Percentiles rank a stretch among this genome's conserved stretches.
Conservation (phyloP, 2,113 vertebrate genomes). For the Emydura subglobosa region DNA sequence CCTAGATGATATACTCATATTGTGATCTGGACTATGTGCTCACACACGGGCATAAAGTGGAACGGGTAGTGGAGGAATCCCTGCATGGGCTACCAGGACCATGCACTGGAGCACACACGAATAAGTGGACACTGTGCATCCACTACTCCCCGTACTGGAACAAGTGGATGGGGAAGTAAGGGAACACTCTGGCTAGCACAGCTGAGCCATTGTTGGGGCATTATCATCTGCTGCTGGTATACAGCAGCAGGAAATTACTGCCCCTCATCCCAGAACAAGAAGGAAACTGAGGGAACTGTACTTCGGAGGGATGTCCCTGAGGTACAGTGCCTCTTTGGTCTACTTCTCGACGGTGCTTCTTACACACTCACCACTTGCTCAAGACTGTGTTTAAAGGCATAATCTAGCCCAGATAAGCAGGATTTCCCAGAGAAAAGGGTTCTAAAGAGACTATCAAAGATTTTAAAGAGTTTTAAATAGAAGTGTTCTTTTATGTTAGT, state of each 20-base stretch:
- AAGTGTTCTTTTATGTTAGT: background rate
- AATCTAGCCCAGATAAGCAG: background rate
- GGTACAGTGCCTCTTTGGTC: background rate
- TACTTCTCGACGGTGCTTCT: background rate
- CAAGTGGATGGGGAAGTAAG: background rate
- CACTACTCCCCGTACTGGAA: too few species aligned
- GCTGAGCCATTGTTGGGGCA: background rate
- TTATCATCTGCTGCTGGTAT: too few species aligned
- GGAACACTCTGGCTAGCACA: background rate
- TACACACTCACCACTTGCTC: background rate
- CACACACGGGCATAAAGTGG: too few species aligned
- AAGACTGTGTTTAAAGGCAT: background rate
- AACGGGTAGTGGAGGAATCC: too few species aligned
- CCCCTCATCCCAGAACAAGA: background rate
- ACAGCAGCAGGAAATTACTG: background rate
- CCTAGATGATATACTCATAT: too few species aligned
- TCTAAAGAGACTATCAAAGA: background rate
- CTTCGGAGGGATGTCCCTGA: background rate
- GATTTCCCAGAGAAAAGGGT: background rate
- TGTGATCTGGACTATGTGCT: background rate
- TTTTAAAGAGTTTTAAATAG: background rate
- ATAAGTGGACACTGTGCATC: background rate
- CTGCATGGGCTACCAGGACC: too few species aligned
- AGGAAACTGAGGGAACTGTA: background rate
- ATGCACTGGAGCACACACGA: background rate